Evolutionary conservation across 2,888 invertebrate genomes (phyloP).

Genomic region (Erebia palarica): DNA sequence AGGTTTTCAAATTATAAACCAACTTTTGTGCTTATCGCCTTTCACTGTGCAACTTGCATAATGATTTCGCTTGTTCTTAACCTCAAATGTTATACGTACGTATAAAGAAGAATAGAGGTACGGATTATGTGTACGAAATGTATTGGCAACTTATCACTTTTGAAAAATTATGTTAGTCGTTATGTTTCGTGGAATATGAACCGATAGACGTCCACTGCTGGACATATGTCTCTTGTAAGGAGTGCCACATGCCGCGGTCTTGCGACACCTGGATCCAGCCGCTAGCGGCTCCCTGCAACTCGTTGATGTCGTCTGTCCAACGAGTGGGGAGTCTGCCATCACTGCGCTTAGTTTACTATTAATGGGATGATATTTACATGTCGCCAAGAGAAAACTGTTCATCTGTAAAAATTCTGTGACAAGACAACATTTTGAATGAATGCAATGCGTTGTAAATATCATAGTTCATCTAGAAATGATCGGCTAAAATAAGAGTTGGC

Average conservation of each 20-base stretch:
- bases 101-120: conserved; percentile 14
- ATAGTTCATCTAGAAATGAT: conserved; percentile 65
- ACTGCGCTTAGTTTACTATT: not conserved
- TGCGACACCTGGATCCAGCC: no score
- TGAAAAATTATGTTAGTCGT: not conserved
- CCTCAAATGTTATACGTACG: conserved; percentile 47
- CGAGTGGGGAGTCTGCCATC: no score
- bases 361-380: not conserved
- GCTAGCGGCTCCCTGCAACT: no score
- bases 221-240: no score
- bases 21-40: conserved; percentile 43
- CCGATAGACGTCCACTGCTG: no score
- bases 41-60: conserved; percentile 53
- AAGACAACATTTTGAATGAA: not conserved
- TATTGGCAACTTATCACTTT: not conserved
- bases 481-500: conserved; percentile 66
- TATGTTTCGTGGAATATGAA: no score
- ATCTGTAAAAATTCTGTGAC: not conserved
- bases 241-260: no score
- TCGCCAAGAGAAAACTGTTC: not conserved
- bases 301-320: no score
- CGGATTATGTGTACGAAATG: not conserved
- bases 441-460: conserved; percentile 30
- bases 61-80: conserved; percentile 57
- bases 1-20: conserved; percentile 9